These are phyloP conservation scores for Oryctes rhinoceros DNA, from an alignment of 1,140 invertebrate species.

Conservation along the genomic window DNA sequence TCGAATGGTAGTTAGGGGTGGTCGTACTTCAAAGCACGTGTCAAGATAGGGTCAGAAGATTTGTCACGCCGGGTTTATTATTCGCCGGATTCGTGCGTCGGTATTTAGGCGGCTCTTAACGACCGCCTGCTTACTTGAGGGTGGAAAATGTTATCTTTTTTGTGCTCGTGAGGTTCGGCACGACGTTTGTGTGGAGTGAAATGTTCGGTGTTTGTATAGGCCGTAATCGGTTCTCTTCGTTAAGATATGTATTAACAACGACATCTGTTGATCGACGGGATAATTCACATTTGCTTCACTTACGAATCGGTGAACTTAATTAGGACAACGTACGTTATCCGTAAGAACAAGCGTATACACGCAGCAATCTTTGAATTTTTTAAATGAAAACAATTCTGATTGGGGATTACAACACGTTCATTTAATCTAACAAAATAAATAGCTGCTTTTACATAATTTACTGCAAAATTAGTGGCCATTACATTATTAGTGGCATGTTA, in stretches of 20 bases:
- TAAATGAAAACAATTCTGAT: too few species aligned
- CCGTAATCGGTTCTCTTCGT: neutral
- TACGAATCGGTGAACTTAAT: too few species aligned
- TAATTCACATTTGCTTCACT: too few species aligned
- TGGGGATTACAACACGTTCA: too few species aligned
- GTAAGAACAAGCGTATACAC: too few species aligned
- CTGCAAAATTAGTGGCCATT: too few species aligned
- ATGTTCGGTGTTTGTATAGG: neutral
- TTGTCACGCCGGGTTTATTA: constrained; percentile 3
- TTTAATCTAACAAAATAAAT: too few species aligned
- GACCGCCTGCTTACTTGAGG: neutral
- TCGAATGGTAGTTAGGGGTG: neutral
- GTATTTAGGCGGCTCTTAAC: neutral
- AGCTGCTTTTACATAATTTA: too few species aligned
- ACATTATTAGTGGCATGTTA: too few species aligned
- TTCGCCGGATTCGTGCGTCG: neutral
- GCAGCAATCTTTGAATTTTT: too few species aligned
- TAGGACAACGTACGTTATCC: too few species aligned
- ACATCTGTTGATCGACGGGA: too few species aligned
- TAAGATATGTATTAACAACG: neutral
- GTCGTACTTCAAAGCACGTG: constrained; percentile 17
- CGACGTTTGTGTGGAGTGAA: neutral
- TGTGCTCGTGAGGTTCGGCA: neutral
- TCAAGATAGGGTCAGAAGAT: constrained; percentile 5
- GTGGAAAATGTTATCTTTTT: neutral